Conservation (phyloP, 2,888 invertebrate species). For the Amiota minor region DNA sequence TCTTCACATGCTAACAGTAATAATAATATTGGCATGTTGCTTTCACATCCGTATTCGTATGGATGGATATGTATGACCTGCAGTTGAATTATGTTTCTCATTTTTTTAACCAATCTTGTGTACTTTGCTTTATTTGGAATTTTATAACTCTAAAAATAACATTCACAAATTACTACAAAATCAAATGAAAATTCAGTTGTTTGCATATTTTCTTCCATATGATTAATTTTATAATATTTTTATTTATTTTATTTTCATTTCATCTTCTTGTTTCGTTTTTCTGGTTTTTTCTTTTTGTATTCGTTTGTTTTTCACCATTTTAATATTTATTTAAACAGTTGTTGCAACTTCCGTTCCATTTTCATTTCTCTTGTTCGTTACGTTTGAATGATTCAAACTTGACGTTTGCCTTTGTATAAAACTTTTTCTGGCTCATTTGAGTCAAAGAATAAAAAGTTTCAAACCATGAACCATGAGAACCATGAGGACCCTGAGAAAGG, state of each 20-base stretch:
- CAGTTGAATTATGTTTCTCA: no score
- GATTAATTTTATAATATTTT: conserved; percentile 62
- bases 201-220: conserved; percentile 61
- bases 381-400: conserved; percentile 65
- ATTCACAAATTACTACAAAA: conserved; percentile 7
- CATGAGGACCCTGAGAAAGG: conserved; percentile 12
- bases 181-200: conserved; percentile 58
- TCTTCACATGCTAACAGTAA: no score
- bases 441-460: conserved; percentile 63
- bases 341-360: conserved; percentile 64
- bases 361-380: conserved; percentile 64
- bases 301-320: conserved; percentile 56
- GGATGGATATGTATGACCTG: no score
- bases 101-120: no score
- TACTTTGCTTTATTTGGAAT: no score
- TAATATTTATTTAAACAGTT: conserved; percentile 67
- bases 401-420: conserved; percentile 66
- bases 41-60: no score
- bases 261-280: conserved; percentile 10
- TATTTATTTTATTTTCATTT: conserved; percentile 35
- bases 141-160: neutral
- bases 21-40: no score
- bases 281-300: conserved; percentile 29
- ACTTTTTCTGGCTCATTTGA: conserved; percentile 65
- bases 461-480: conserved; percentile 38